phyloP scores from a whole-genome alignment of 2,113 vertebrate genomes.

The Solea senegalensis region DNA sequence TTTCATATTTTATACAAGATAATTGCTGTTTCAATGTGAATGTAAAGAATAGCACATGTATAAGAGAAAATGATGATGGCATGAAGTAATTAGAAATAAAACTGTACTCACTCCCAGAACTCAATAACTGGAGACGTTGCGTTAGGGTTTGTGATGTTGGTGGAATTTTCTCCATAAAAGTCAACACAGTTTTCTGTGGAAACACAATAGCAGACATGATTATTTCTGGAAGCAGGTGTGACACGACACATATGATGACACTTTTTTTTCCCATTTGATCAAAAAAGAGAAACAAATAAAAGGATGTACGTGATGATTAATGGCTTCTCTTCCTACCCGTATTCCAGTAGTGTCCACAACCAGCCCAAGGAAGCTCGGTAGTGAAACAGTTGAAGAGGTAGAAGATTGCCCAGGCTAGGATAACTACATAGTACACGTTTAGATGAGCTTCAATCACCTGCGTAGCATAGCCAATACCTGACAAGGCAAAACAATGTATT shows the following conservation, averaged over 20 bases:
- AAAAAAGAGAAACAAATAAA: background rate
- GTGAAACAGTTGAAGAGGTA: slow-evolving; percentile 99
- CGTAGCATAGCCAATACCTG: slow-evolving; percentile 97
- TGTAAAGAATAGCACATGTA: too few relatives aligned
- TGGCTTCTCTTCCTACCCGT: slow-evolving; percentile 86
- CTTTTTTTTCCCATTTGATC: too few relatives aligned
- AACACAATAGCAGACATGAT: slow-evolving; percentile 18
- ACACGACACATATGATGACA: background rate
- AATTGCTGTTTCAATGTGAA: background rate
- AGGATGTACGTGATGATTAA: background rate
- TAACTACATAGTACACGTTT: slow-evolving; percentile 97
- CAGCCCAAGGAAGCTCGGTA: slow-evolving; percentile 95
- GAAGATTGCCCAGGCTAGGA: slow-evolving; percentile 98
- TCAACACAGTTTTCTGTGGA: slow-evolving; percentile 92
- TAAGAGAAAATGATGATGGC: background rate
- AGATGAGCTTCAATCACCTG: slow-evolving; percentile 97
- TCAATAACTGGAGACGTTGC: slow-evolving; percentile 97
- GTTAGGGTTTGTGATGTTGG: slow-evolving; percentile 91
- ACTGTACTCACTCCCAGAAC: slow-evolving; percentile 98
- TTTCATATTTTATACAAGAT: slow-evolving; percentile 18
- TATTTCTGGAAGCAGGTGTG: background rate
- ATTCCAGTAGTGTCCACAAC: slow-evolving; percentile 97
- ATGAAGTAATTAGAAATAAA: background rate
- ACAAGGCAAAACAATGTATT: slow-evolving; percentile 5
- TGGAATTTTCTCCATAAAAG: slow-evolving; percentile 91